Evolutionary conservation across 2,113 vertebrate species (phyloP).

Genomic region (Aegypius monachus): DNA sequence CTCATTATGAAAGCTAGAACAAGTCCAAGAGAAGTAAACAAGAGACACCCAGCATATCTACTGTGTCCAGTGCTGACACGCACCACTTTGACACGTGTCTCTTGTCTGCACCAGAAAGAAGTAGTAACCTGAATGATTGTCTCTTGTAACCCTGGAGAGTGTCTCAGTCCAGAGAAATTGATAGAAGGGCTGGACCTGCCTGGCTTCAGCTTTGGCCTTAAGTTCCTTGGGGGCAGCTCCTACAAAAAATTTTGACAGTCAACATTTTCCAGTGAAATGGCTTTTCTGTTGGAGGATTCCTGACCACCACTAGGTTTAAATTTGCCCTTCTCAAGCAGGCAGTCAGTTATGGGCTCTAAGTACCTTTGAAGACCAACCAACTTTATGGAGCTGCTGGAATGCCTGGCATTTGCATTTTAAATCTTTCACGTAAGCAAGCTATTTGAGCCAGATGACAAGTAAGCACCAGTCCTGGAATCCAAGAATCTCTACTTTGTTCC

Average conservation of each 20-base stretch:
- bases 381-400: background rate
- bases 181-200: background rate
- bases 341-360: background rate
- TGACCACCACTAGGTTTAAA: background rate
- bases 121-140: background rate
- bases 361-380: background rate
- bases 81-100: background rate
- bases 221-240: background rate
- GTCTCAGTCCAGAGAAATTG: background rate
- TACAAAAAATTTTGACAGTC: background rate
- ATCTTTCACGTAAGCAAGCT: background rate
- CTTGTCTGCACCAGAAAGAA: background rate
- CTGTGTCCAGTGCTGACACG: background rate
- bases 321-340: background rate
- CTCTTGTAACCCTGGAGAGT: background rate
- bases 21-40: background rate
- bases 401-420: background rate
- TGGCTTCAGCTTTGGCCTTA: background rate
- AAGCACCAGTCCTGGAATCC: background rate
- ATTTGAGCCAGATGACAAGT: background rate
- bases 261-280: background rate
- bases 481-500: background rate
- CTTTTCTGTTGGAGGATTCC: background rate
- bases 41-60: background rate
- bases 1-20: background rate